phyloP scores from a whole-genome alignment of 2,888 invertebrate species.

The Polyommatus icarus region DNA sequence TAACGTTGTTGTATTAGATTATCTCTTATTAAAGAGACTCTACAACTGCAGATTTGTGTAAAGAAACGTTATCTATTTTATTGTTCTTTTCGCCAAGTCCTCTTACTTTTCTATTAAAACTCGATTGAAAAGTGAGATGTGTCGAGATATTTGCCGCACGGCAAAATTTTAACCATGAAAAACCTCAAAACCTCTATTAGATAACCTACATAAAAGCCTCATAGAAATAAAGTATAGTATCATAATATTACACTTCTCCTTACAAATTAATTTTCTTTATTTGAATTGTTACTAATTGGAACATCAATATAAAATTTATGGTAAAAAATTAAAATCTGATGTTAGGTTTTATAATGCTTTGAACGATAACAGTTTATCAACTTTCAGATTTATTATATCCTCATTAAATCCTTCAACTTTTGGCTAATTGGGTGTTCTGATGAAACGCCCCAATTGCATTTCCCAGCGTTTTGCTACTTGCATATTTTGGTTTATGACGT shows the following conservation, averaged over 20 bases:
- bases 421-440: conserved; percentile 9
- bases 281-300: too few relatives aligned
- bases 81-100: too few relatives aligned
- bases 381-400: conserved; percentile 10
- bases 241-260: too few relatives aligned
- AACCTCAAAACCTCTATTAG: too few relatives aligned
- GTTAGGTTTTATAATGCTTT: not conserved
- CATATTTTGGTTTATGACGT: not conserved
- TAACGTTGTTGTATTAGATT: conserved; percentile 5
- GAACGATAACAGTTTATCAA: not conserved
- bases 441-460: not conserved
- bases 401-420: conserved; percentile 7
- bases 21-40: not conserved
- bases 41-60: too few relatives aligned
- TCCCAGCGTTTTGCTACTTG: not conserved
- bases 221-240: too few relatives aligned
- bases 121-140: not conserved
- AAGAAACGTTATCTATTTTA: too few relatives aligned
- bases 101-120: too few relatives aligned
- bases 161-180: too few relatives aligned
- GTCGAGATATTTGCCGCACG: not conserved
- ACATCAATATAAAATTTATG: too few relatives aligned
- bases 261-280: too few relatives aligned
- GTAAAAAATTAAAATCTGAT: not conserved
- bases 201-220: too few relatives aligned